phyloP scores from a whole-genome alignment of 1,140 invertebrate genomes.

The Parapsyche elsis region DNA sequence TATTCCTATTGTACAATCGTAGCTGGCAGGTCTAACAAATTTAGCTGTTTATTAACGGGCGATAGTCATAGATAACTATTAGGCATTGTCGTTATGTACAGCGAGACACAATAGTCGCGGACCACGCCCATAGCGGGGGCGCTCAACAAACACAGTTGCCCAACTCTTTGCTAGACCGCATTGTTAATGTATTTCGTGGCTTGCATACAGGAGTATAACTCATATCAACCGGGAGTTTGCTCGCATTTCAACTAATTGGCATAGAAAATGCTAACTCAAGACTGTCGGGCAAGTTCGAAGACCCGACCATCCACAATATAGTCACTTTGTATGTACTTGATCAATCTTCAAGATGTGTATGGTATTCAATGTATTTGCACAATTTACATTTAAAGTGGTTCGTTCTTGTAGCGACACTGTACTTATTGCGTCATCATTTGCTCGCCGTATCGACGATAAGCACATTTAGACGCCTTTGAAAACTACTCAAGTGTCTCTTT shows the following conservation, averaged over 20 bases:
- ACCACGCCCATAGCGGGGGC: neutral
- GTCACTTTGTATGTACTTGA: too few species aligned
- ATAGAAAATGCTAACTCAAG: neutral
- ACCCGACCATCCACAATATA: too few species aligned
- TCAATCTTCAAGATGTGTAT: too few species aligned
- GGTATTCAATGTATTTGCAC: too few species aligned
- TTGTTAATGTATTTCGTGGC: neutral
- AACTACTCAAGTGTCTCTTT: neutral
- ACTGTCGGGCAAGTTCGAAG: too few species aligned
- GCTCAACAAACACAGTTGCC: neutral
- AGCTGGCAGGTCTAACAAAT: neutral
- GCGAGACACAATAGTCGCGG: neutral
- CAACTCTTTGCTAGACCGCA: neutral
- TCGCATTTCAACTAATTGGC: neutral
- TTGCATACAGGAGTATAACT: neutral
- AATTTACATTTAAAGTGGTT: too few species aligned
- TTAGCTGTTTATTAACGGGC: constrained; percentile 8
- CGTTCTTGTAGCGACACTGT: too few species aligned
- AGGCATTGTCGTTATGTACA: neutral
- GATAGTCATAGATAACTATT: constrained; percentile 4
- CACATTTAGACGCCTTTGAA: neutral
- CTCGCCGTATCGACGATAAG: too few species aligned
- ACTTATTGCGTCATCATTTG: too few species aligned
- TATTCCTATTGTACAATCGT: too few species aligned
- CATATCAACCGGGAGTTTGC: too few species aligned